phyloP scores from a whole-genome alignment of 2,113 vertebrate genomes.

The Rhabdornis inornatus region DNA sequence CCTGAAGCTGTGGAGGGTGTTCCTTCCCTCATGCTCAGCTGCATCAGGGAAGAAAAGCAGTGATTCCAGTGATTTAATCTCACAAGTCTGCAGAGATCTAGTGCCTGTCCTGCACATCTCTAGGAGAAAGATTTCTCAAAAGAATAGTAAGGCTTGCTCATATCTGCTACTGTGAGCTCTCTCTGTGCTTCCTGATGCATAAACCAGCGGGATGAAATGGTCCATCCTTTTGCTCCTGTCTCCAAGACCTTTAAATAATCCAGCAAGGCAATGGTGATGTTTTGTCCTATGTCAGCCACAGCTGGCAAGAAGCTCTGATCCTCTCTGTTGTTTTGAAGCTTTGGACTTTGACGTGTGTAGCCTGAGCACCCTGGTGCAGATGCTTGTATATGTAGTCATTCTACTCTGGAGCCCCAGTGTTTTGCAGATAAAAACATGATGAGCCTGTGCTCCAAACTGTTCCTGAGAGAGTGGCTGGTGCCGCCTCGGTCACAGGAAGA shows the following conservation, averaged over 20 bases:
- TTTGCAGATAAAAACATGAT: not conserved
- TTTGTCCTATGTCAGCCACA: not conserved
- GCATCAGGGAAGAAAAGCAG: not conserved
- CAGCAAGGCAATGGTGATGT: not conserved
- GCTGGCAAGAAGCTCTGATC: not conserved
- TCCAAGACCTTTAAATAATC: not conserved
- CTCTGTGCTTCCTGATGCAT: not conserved
- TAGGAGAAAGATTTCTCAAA: not conserved
- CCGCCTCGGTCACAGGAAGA: not conserved
- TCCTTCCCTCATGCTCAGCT: not conserved
- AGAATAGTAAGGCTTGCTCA: not conserved
- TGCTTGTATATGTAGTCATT: not conserved
- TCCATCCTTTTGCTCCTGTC: not conserved
- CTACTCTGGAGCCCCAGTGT: not conserved
- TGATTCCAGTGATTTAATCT: not conserved
- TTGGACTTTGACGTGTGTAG: not conserved
- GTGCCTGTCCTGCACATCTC: not conserved
- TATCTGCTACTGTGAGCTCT: not conserved
- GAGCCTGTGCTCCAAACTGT: not conserved
- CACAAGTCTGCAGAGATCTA: not conserved
- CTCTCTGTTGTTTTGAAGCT: not conserved
- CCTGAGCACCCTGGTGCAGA: not conserved
- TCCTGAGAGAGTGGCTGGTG: not conserved
- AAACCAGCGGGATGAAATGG: not conserved
- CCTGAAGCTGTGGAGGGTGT: not conserved